phyloP scores from a whole-genome alignment of 2,113 vertebrate genomes.

The Petaurus breviceps region DNA sequence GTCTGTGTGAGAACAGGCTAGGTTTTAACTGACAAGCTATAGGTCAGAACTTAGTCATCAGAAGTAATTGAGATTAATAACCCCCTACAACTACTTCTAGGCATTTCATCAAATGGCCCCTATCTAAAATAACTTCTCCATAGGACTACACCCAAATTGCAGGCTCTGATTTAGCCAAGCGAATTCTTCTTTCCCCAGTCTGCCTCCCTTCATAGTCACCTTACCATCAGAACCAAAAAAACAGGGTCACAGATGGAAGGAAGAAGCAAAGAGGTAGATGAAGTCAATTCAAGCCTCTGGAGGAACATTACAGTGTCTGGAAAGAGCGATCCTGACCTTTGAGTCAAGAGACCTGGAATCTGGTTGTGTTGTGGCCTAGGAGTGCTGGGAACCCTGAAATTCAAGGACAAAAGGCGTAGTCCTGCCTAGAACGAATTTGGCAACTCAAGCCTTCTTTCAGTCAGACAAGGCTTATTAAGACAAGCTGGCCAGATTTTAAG shows the following conservation, averaged over 20 bases:
- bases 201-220: constrained; percentile 66
- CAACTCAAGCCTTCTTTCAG: no score
- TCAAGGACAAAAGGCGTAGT: no score
- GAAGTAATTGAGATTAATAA: constrained; percentile 84
- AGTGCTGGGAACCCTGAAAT: no score
- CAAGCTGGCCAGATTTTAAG: no score
- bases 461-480: no score
- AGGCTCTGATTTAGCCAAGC: constrained; percentile 21
- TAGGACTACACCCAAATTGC: neutral
- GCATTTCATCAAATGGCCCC: constrained; percentile 82
- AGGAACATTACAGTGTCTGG: neutral
- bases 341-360: neutral
- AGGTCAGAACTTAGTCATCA: constrained; percentile 81
- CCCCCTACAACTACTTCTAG: constrained; percentile 77
- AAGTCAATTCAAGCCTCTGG: neutral
- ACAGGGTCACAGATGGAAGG: neutral
- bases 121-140: constrained; percentile 77
- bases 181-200: neutral
- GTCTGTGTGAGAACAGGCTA: constrained; percentile 61
- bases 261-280: neutral
- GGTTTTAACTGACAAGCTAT: constrained; percentile 78
- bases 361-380: neutral
- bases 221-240: constrained; percentile 44
- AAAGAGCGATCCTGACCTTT: neutral
- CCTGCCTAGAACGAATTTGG: no score